Base-by-base conservation (phyloP, 2,113 vertebrate species). In the Rattus norvegicus region DNA sequence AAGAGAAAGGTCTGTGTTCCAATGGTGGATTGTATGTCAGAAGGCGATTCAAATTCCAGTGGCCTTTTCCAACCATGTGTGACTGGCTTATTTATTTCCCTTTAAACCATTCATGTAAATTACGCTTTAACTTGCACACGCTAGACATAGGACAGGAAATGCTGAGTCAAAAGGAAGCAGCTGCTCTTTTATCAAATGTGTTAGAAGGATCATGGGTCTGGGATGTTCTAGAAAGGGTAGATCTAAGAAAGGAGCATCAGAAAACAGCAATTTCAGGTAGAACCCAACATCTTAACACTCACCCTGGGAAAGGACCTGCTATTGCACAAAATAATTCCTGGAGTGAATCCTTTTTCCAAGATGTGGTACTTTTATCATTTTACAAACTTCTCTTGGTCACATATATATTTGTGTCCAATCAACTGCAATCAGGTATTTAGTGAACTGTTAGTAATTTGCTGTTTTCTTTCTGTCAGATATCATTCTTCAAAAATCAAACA, bases 61-160 rank as follows among this genome's bases (percentile, higher is more conserved):
- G 73, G 7, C 67, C 56, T 61, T 92, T 47, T 54, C 67, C 56
- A 49, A 43, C 28, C 1, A 11, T 69, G 13, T 52, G 63, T 89
- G 3, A 5, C 75, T 80, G 63, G 77, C 26, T 75, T 75, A 1
- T 75, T 70, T 2, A 24, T 95, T 96, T 88, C 36, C 9, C 33
- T 61, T 28, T 52, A 20, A 67, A 73, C 36, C 16, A 90, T 4
- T 67, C n/a, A 3, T 73, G 70, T 67, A 52, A 49, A 87, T 56
- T 87, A 77, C 93, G 33, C 56, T 98, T 98, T 97, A 97, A 75
- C 95, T 97, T 98, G 93, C 95, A 95, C 28, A 95, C 92, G 88
- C 47, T 93, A 59, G 90, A 73, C 47, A 3, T 56, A 4, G 93
- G 47, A 70, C 10, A 17, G 90, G 94, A 95, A 94, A 77, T 54